phyloP scores from a whole-genome alignment of 2,888 invertebrate genomes.

The Eulithis testata region DNA sequence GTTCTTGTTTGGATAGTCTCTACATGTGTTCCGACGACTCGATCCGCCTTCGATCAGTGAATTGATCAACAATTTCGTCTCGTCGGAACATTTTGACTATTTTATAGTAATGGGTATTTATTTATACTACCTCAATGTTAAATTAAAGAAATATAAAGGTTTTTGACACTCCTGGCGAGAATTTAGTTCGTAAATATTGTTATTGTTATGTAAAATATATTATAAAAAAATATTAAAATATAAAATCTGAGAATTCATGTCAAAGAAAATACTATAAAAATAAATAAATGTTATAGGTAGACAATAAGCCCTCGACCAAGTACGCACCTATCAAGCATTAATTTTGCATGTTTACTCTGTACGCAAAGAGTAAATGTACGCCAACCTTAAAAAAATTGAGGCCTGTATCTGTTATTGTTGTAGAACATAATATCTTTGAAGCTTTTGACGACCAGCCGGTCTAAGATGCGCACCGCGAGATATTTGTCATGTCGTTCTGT shows the following conservation, averaged over 20 bases:
- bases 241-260: too few relatives aligned
- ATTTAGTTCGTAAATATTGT: neutral
- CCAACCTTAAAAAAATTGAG: constrained; percentile 5
- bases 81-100: constrained; percentile 8
- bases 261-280: neutral
- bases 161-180: neutral
- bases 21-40: constrained; percentile 23
- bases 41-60: constrained; percentile 42
- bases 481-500: too few relatives aligned
- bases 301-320: neutral
- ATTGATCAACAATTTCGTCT: constrained; percentile 38
- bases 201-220: too few relatives aligned
- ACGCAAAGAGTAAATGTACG: too few relatives aligned
- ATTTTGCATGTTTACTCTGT: too few relatives aligned
- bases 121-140: constrained; percentile 29
- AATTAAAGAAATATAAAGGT: constrained; percentile 17
- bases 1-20: too few relatives aligned
- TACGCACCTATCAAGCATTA: too few relatives aligned
- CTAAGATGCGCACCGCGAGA: too few relatives aligned
- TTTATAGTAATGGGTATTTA: constrained; percentile 4
- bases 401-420: constrained; percentile 1
- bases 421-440: neutral
- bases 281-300: neutral
- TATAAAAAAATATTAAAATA: too few relatives aligned
- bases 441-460: neutral